Conservation (phyloP, 2,113 vertebrate genomes). For the Argyrosomus japonicus region DNA sequence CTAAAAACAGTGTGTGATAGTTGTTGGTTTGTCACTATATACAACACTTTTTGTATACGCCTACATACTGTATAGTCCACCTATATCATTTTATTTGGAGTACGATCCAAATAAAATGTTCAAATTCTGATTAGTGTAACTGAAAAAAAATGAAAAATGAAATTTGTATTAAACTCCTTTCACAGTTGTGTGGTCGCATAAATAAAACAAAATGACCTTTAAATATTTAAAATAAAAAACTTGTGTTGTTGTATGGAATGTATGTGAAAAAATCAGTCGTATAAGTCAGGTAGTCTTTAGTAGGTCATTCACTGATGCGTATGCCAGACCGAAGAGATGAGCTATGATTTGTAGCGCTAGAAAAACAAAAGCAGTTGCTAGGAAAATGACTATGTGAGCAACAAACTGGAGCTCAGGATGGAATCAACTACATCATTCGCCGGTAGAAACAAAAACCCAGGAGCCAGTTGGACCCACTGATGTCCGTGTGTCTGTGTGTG, state of each 20-base stretch:
- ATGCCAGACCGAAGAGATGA: constrained; percentile 59
- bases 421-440: constrained; percentile 61
- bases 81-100: too few species aligned
- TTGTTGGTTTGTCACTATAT: neutral
- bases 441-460: constrained; percentile 30
- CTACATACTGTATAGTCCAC: too few species aligned
- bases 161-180: neutral
- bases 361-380: constrained; percentile 70
- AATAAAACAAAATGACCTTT: neutral
- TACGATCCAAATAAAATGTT: too few species aligned
- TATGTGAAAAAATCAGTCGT: neutral
- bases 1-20: neutral
- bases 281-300: constrained; percentile 24
- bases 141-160: neutral
- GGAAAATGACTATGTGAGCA: constrained; percentile 45
- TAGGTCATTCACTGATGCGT: constrained; percentile 50
- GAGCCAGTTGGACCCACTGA: constrained; percentile 50
- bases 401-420: constrained; percentile 38
- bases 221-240: neutral
- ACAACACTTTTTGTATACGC: neutral
- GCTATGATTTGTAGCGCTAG: constrained; percentile 30
- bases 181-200: neutral
- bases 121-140: neutral
- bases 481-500: constrained; percentile 2
- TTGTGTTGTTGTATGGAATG: neutral